These are phyloP conservation scores for Mormyrus proboscirostris DNA, from an alignment of 2,797 vertebrate genomes.

Conservation along the genomic window DNA sequence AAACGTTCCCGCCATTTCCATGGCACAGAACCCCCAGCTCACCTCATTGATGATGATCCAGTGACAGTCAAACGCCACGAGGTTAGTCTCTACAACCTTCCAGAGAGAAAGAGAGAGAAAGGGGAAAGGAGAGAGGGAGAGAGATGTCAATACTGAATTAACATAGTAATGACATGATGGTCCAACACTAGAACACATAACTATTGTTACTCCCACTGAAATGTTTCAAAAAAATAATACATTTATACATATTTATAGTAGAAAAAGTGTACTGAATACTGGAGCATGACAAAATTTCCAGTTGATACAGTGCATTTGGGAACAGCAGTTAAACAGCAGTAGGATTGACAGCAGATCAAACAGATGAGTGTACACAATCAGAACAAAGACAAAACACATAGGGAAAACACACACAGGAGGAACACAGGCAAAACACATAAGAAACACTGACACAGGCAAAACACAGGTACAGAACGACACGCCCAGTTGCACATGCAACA, in stretches of 20 bases:
- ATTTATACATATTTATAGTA: neutral
- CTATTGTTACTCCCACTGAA: neutral
- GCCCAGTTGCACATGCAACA: neutral
- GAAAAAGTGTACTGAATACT: neutral
- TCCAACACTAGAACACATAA: neutral
- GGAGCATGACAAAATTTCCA: neutral
- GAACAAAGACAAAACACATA: neutral
- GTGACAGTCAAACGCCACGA: constrained; percentile 98
- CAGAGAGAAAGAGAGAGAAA: constrained; percentile 42
- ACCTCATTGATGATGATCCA: constrained; percentile 99
- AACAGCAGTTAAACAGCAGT: neutral
- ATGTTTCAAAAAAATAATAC: neutral
- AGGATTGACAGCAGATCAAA: neutral
- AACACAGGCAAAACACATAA: neutral
- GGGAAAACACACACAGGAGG: neutral
- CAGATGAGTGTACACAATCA: neutral
- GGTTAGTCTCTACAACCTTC: constrained; percentile 97
- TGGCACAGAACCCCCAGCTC: constrained; percentile 42
- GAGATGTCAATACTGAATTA: neutral
- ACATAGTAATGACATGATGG: neutral
- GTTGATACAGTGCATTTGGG: neutral
- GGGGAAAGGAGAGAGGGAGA: constrained; percentile 38
- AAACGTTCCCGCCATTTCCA: neutral
- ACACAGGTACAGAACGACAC: neutral
- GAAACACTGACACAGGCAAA: neutral